Percentiles rank a stretch among this genome's conserved stretches.
phyloP scores from a whole-genome alignment of 2,888 invertebrate species.

The Tetrapedia diversipes region DNA sequence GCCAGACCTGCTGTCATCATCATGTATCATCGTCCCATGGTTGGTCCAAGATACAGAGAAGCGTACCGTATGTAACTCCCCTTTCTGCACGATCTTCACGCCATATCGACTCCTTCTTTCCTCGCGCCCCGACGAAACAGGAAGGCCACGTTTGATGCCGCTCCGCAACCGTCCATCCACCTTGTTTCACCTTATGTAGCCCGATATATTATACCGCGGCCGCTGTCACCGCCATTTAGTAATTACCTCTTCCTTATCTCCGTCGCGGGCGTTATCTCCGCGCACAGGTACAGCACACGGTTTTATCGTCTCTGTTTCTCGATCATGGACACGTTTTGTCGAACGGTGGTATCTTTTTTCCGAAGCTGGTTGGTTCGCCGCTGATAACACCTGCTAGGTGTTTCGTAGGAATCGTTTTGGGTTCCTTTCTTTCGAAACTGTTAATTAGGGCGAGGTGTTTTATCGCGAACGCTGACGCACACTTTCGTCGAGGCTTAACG shows the following conservation, averaged over 20 bases:
- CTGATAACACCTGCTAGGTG: neutral
- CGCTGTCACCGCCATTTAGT: conserved; percentile 36
- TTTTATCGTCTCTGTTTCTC: neutral
- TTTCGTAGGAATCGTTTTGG: conserved; percentile 2
- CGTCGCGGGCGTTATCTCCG: conserved; percentile 27
- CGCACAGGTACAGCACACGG: neutral
- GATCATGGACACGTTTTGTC: neutral
- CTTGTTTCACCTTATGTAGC: conserved; percentile 69
- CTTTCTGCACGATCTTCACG: conserved; percentile 69
- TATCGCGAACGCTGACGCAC: neutral
- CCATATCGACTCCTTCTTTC: conserved; percentile 69
- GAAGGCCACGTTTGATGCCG: conserved; percentile 59
- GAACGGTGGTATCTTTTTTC: neutral
- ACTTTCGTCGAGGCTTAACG: no score
- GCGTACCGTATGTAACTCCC: conserved; percentile 70
- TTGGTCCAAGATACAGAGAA: conserved; percentile 68
- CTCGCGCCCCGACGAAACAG: conserved; percentile 66
- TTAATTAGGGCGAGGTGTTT: conserved; percentile 1
- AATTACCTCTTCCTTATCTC: conserved; percentile 61
- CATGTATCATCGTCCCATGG: conserved; percentile 78
- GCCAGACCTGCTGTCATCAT: conserved; percentile 80
- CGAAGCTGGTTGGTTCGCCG: neutral
- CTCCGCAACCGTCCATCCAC: conserved; percentile 58
- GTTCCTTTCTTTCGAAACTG: neutral
- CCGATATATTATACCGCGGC: conserved; percentile 50